Base-by-base conservation (phyloP, 2,113 vertebrate genomes). In the Nematolebias whitei region DNA sequence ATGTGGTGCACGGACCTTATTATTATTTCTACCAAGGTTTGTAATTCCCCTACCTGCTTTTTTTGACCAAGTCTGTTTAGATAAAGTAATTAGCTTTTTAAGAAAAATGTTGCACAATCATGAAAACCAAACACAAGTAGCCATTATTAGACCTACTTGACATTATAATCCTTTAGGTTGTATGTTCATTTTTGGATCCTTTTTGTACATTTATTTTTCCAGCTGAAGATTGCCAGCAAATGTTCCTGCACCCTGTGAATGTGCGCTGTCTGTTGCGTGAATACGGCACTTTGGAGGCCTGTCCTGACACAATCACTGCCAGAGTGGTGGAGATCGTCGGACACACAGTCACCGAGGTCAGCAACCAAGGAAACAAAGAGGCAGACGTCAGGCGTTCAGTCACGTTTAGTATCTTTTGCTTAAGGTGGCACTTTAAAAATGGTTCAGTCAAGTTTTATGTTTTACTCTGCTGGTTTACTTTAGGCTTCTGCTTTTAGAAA, bases 1-100 rank as follows among this genome's bases (percentile, higher is more conserved):
- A 84, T 29, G 63, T 72, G 67, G 91, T 89, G 74, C 94, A 82
- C 19, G 93, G 94, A 79, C 96, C 95, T 29, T 96, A 93, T 87
- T 99, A 99, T 85, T 98, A 99, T 86, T 99, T 98, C 80, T 99
- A 99, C 87, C 98, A 99, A 95, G 98, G 98, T 99, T 57, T 10
- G 69, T 24, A 12, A 38, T 23, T 24, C 13, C 55, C 14, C 23
- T 23, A 0, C n/a, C 20, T 63, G 11, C 0, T 3, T 1, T 3
- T n/a, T 16, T 8, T 18, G 41, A 29, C 41, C 44, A 32, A 43
- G 20, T 22, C 23, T n/a, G 0, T 11, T n/a, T 7, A 45, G n/a
- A 45, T 3, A 18, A 44, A 44, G 15, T 18, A 44, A 16, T n/a
- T 4, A 23, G n/a, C 5, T 60, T 18, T n/a, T 29, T 29, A 35